Percentiles rank a stretch among this genome's conserved stretches.
Conservation (phyloP, 2,888 invertebrate species). For the Plemyria rubiginata region DNA sequence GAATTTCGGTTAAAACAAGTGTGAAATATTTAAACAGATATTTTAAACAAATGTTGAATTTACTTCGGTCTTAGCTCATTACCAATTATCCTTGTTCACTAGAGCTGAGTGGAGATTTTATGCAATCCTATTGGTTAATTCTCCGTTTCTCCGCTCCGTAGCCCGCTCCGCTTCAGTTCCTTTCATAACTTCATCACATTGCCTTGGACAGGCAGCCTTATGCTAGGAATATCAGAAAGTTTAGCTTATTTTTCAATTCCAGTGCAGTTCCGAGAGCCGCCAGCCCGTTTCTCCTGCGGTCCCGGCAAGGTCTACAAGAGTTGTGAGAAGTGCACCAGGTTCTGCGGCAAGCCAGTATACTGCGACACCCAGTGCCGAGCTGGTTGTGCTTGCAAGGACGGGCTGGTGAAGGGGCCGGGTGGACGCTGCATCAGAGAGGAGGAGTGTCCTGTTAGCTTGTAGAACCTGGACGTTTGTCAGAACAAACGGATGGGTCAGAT, state of each 20-base stretch:
- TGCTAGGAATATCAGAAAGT: not conserved
- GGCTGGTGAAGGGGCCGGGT: conserved; percentile 54
- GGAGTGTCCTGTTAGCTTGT: conserved; percentile 62
- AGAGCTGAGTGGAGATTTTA: too few species aligned
- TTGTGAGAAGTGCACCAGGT: conserved; percentile 53
- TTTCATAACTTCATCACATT: too few species aligned
- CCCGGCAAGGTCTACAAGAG: conserved; percentile 55
- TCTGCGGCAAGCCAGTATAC: conserved; percentile 57
- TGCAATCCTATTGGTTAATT: too few species aligned
- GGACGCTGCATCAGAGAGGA: conserved; percentile 58
- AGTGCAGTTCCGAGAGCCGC: conserved; percentile 38
- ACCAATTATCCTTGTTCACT: too few species aligned
- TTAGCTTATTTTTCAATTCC: conserved; percentile 13
- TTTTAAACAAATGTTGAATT: not conserved
- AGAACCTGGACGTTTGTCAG: not conserved
- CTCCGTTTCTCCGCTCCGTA: too few species aligned
- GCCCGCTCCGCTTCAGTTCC: too few species aligned
- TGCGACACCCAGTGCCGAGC: conserved; percentile 51
- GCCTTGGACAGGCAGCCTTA: too few species aligned
- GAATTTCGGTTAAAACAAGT: not conserved
- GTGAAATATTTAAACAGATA: not conserved
- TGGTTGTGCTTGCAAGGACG: conserved; percentile 67
- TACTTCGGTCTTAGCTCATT: too few species aligned
- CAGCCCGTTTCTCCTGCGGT: conserved; percentile 54
- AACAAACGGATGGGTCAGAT: not conserved